Percentiles rank a stretch among this genome's conserved stretches.
phyloP scores from a whole-genome alignment of 2,888 invertebrate genomes.

The Hypomecis punctinalis region DNA sequence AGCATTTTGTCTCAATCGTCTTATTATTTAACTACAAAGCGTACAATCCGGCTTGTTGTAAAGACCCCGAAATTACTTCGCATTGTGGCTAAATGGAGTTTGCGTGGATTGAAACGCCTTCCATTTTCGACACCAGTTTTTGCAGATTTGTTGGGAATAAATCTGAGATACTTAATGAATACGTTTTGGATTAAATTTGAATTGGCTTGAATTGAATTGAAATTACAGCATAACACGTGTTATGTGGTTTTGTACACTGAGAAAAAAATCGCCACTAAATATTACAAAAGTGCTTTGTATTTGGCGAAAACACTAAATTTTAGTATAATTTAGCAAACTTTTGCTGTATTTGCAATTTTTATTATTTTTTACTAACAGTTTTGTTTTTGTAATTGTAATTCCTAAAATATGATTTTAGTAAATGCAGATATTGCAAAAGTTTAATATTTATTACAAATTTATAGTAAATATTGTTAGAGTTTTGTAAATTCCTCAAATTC shows the following conservation, averaged over 20 bases:
- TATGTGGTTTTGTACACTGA: background rate
- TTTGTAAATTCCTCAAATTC: no score
- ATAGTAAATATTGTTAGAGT: no score
- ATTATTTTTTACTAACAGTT: no score
- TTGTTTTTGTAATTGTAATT: no score
- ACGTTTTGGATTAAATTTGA: constrained; percentile 11
- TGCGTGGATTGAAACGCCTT: constrained; percentile 23
- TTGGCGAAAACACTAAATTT: no score
- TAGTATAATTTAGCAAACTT: no score
- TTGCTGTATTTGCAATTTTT: no score
- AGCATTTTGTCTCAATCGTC: constrained; percentile 19
- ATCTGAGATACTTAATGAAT: constrained; percentile 10
- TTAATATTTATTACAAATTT: no score
- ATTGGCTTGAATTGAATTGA: background rate
- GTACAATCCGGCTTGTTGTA: constrained; percentile 22
- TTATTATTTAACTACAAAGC: constrained; percentile 27
- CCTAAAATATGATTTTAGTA: no score
- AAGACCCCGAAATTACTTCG: constrained; percentile 37
- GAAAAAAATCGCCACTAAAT: no score
- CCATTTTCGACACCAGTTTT: constrained; percentile 27
- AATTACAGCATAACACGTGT: background rate
- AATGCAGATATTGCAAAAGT: no score
- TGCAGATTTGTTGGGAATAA: constrained; percentile 16
- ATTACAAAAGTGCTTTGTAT: no score
- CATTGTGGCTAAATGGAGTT: constrained; percentile 36